Evolutionary conservation across 2,888 invertebrate genomes (phyloP).

Genomic region (Ischnura elegans): DNA sequence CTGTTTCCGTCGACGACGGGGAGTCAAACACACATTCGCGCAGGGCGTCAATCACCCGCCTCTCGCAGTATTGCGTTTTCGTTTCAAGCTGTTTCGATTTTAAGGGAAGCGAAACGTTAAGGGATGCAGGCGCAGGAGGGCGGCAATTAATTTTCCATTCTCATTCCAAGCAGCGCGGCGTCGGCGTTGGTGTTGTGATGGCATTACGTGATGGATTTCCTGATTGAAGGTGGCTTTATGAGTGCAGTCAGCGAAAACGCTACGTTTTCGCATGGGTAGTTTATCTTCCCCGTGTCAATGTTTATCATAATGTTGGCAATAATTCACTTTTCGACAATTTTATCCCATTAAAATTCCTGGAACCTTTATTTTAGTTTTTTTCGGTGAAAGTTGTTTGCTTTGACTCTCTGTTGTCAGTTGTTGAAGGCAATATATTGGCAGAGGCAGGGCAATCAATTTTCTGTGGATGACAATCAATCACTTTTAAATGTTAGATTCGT

Average conservation of each 20-base stretch:
- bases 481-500: no score
- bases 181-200: background rate
- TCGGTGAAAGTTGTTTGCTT: background rate
- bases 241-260: background rate
- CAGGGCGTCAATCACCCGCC: background rate
- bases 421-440: no score
- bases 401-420: background rate
- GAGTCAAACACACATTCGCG: no score
- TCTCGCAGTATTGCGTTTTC: constrained; percentile 17
- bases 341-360: background rate
- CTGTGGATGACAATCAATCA: no score
- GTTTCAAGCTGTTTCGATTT: constrained; percentile 52
- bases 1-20: background rate
- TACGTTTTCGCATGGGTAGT: background rate
- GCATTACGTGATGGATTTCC: constrained; percentile 2
- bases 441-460: no score
- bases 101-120: constrained; percentile 45
- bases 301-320: background rate
- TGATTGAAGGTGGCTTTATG: background rate
- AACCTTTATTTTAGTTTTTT: background rate
- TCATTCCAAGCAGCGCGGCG: constrained; percentile 37
- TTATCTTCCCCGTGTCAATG: background rate
- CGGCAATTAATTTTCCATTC: constrained; percentile 52
- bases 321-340: background rate
- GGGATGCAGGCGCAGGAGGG: background rate